Base-by-base conservation (phyloP, 1,140 invertebrate genomes). In the Microplitis mediator region DNA sequence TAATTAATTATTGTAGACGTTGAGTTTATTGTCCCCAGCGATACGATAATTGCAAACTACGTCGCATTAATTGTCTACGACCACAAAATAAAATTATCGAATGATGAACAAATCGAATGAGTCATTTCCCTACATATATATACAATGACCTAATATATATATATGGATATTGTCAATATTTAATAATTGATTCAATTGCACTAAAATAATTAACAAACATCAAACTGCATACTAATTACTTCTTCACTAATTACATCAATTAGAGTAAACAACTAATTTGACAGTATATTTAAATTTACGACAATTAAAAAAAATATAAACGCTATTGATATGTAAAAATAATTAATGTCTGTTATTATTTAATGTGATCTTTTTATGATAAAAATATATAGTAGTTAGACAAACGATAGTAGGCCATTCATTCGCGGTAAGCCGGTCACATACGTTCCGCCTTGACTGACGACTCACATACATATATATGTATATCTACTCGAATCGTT, bases 331-430 rank as follows among this genome's bases (percentile, higher is more conserved):
- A n/a, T 62, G 32, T 11, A 4, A 58, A 23, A 23, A 32, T 58
- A 58, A 11, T 32, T 58, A 16, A 58, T n/a, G n/a, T 45, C 0
- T 56, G 5, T 14, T 16, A 23, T 61, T 60, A 14, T 45, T 54
- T 32, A 31, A n/a, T 51, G 58, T 71, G 50, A 71, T 71, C 11
- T 16, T 31, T 45, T 54, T 61, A 23, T n/a, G 34, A 63, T 71
- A 65, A 63, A 54, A 14, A 54, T 14, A 54, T 32, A 51, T 16
- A 52, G 69, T 45, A 69, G 52, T 71, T 71, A 35, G 16, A 39
- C 11, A 51, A 54, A 56, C 62, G 69, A 71, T 65, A 71, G 62
- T 71, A 71, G 69, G 69, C 62, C 69, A 71, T 71, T 71, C 69
- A 71, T 65, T 34, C 35, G 69, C 60, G 23, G 69, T 65, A 63